phyloP scores from a whole-genome alignment of 2,888 invertebrate species.

The Dione juno region DNA sequence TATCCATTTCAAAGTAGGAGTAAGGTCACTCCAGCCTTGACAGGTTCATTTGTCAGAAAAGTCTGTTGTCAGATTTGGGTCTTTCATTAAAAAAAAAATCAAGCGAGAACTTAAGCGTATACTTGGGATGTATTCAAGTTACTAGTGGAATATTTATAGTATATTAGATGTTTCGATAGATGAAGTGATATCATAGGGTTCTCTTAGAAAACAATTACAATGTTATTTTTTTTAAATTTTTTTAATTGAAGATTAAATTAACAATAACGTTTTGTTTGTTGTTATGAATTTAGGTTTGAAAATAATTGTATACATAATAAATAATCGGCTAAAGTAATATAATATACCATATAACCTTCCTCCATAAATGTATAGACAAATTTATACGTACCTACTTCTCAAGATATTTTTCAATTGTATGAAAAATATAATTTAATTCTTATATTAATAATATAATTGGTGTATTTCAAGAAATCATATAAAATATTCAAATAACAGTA shows the following conservation, averaged over 20 bases:
- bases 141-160: neutral
- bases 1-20: neutral
- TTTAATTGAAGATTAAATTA: no score
- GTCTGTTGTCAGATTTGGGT: conserved; percentile 1
- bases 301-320: no score
- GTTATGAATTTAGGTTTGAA: no score
- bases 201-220: no score
- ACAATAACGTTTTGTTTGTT: no score
- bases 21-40: conserved; percentile 11
- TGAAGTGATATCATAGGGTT: no score
- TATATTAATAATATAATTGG: neutral
- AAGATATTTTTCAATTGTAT: no score
- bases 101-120: neutral
- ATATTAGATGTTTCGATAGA: neutral
- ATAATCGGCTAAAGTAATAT: no score
- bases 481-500: neutral
- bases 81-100: neutral
- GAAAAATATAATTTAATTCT: neutral
- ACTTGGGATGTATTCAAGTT: neutral
- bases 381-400: no score
- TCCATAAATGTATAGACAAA: no score
- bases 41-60: conserved; percentile 15
- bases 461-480: neutral
- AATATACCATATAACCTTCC: no score
- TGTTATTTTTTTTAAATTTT: no score